A percentile compares a stretch with the other conserved stretches of the same genome.
These are phyloP conservation scores for Pterostichus madidus DNA, from an alignment of 2,888 invertebrate species.

Conservation along the genomic window DNA sequence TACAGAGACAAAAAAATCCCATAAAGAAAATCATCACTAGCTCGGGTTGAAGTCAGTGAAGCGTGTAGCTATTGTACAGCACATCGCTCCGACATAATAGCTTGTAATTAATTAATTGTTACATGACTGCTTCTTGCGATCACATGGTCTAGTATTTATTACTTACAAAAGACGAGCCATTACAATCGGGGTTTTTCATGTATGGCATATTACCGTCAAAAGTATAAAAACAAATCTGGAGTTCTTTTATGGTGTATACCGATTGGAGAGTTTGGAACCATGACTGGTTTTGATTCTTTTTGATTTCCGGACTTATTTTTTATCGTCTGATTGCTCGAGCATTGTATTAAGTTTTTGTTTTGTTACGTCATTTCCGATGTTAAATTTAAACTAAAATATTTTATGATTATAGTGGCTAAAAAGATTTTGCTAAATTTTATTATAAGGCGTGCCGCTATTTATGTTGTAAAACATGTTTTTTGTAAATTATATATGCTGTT, in stretches of 20 bases:
- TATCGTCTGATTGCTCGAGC: not conserved
- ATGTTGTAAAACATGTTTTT: slow-evolving; percentile 36
- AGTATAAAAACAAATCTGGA: slow-evolving; percentile 1
- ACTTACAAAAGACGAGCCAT: slow-evolving; percentile 5
- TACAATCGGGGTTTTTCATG: slow-evolving; percentile 27
- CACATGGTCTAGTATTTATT: not conserved
- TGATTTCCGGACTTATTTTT: slow-evolving; percentile 37
- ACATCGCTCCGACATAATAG: slow-evolving; percentile 11
- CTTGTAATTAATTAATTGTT: slow-evolving; percentile 42
- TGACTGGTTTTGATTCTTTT: slow-evolving; percentile 30
- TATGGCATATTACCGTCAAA: slow-evolving; percentile 8
- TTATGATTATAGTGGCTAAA: slow-evolving; percentile 3
- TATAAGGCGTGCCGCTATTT: slow-evolving; percentile 20
- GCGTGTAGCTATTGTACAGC: slow-evolving; percentile 5
- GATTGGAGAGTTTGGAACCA: not conserved
- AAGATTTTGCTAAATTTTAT: slow-evolving; percentile 22
- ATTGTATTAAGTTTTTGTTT: slow-evolving; percentile 15
- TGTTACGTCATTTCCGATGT: not conserved
- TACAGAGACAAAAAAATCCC: not conserved
- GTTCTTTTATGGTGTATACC: not conserved
- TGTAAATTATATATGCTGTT: slow-evolving; percentile 31
- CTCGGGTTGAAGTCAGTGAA: not conserved
- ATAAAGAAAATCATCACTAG: slow-evolving; percentile 2
- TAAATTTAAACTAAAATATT: slow-evolving; percentile 11
- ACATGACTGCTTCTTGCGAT: not conserved